These are phyloP conservation scores for Catharus minimus DNA, from an alignment of 2,113 vertebrate genomes.

Conservation along the genomic window DNA sequence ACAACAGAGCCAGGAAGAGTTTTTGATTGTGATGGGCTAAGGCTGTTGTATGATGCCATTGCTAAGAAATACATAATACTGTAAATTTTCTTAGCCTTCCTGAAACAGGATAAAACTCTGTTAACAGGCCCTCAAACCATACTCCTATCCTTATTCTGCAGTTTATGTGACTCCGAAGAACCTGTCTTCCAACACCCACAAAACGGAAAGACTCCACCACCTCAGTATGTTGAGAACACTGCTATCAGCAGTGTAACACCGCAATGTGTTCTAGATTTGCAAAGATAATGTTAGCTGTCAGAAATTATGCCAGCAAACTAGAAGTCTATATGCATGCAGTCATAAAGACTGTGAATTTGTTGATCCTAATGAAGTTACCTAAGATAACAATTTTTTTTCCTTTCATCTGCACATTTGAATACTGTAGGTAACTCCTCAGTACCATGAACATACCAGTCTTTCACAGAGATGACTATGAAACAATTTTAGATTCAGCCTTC, in stretches of 20 bases:
- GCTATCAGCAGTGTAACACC: neutral
- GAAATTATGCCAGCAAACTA: neutral
- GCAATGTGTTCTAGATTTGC: neutral
- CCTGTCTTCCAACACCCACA: neutral
- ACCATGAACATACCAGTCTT: neutral
- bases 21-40: neutral
- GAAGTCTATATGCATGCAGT: neutral
- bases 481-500: neutral
- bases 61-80: neutral
- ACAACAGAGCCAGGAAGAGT: neutral
- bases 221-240: neutral
- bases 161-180: neutral
- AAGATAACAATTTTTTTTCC: neutral
- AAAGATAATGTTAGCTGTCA: neutral
- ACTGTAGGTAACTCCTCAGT: neutral
- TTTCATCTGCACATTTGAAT: neutral
- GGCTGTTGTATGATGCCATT: rapidly evolving
- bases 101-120: neutral
- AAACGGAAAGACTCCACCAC: neutral
- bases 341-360: neutral
- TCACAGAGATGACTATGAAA: neutral
- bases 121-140: neutral
- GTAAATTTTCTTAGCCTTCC: neutral
- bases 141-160: neutral
- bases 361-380: neutral